Base-by-base conservation (phyloP, 2,888 invertebrate species). In the Acanthoscelides obtectus region DNA sequence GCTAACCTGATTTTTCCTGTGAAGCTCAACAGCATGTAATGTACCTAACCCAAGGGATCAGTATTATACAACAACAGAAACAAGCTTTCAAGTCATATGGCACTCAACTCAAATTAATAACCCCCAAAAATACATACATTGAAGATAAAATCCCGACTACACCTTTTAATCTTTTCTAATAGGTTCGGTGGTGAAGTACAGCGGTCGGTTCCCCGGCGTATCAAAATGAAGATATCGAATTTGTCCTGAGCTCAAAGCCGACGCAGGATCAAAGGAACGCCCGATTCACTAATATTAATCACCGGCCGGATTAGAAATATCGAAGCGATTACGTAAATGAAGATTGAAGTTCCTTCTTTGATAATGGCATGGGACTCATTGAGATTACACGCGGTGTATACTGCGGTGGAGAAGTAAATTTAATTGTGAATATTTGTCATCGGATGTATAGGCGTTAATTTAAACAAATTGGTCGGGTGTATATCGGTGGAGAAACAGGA, bases 271-370 rank as follows among this genome's bases (percentile, higher is more conserved):
- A 82, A 82, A 82, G 81, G 77, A 75, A 77, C 77, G n/a, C 78
- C 77, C 77, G 79, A 45, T 81, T 78, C 80, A 79, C 82, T 79
- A 79, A 80, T 81, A 83, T 83, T 82, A 82, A 82, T 83, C 83
- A 82, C 80, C 77, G 45, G 78, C 75, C 72, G 81, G 83, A 83
- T 83, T 83, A 83, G 82, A 82, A 81, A 82, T 81, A 83, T 82
- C 77, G 81, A 80, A 80, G 83, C 79, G 83, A 81, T 83, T 83
- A 83, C 83, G 82, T 83, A 83, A 83, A 83, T 83, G 82, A 81
- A 83, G 83, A 83, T 81, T 79, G 81, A 82, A 79, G 80, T 78
- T 79, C 74, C 64, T 70, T 71, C 45, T 45, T 79, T 78, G 81
- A 81, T 81, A 82, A 81, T 80, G 79, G 77, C 79, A 45, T 45